These are phyloP conservation scores for Ichneumon xanthorius DNA, from an alignment of 2,888 invertebrate genomes.

Conservation along the genomic window DNA sequence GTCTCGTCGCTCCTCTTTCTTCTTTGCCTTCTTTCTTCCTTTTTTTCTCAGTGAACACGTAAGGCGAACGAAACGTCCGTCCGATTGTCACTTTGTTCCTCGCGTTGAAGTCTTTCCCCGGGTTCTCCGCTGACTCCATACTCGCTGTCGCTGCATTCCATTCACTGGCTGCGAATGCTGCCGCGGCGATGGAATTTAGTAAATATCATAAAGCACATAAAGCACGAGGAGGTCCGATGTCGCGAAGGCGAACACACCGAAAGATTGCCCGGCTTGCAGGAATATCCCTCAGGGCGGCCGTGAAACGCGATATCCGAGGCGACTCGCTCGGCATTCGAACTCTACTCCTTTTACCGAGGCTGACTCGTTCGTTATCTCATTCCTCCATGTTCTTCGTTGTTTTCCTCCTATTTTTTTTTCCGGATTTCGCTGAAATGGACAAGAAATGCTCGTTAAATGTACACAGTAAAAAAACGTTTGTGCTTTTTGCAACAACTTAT, in stretches of 20 bases:
- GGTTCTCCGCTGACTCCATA: conserved; percentile 6
- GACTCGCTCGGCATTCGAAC: conserved; percentile 69
- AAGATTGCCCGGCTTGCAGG: conserved; percentile 47
- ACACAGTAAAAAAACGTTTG: no score
- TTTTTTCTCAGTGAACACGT: conserved; percentile 38
- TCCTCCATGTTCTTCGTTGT: conserved; percentile 50
- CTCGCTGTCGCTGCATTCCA: conserved; percentile 32
- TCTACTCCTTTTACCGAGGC: conserved; percentile 63
- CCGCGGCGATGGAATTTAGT: conserved; percentile 65
- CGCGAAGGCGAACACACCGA: conserved; percentile 6
- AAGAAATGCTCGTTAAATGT: no score
- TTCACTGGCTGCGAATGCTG: conserved; percentile 20
- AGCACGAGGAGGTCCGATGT: conserved; percentile 21
- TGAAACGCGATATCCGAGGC: conserved; percentile 77
- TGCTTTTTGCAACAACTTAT: no score
- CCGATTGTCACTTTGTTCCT: conserved; percentile 70
- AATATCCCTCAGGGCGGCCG: conserved; percentile 65
- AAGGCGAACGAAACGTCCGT: conserved; percentile 65
- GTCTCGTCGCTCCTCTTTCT: conserved; percentile 42
- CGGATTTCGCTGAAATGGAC: no score
- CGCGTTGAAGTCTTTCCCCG: conserved; percentile 44
- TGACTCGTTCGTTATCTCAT: conserved; percentile 50
- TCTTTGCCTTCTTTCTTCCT: conserved; percentile 34
- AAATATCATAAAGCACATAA: conserved; percentile 70
- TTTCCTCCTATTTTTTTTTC: not conserved